phyloP scores from a whole-genome alignment of 2,797 vertebrate genomes.

The Brachyrhaphis roseni region DNA sequence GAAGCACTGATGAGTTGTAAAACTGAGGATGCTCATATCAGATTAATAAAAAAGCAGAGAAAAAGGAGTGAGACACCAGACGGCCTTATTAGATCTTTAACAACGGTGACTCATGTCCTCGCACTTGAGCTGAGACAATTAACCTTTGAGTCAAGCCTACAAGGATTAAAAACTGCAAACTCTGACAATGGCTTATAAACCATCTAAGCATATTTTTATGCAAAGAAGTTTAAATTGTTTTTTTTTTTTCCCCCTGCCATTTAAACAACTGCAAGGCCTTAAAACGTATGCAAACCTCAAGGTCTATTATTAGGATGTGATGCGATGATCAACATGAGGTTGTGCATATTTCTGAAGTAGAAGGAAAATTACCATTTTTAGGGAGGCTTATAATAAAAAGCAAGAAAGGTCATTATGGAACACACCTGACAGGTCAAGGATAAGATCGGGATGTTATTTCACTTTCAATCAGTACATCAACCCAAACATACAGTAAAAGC shows the following conservation, averaged over 20 bases:
- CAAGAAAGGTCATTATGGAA: background rate
- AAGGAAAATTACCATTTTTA: background rate
- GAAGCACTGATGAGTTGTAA: conserved; percentile 38
- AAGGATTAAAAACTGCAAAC: background rate
- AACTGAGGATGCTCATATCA: background rate
- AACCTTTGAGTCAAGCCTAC: conserved; percentile 12
- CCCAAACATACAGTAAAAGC: background rate
- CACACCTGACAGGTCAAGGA: background rate
- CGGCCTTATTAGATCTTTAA: background rate
- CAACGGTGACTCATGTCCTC: conserved; percentile 5
- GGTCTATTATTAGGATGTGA: background rate
- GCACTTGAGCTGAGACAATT: conserved; percentile 17
- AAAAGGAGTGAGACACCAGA: background rate
- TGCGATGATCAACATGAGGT: background rate
- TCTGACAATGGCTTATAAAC: conserved; percentile 3
- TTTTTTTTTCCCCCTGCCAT: background rate
- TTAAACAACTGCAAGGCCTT: background rate
- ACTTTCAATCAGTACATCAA: background rate
- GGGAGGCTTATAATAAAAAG: background rate
- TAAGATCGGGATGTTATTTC: background rate
- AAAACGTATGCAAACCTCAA: background rate
- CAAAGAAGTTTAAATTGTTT: background rate
- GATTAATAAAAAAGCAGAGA: background rate
- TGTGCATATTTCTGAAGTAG: background rate
- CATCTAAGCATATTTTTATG: background rate